Conservation (phyloP, 2,113 vertebrate genomes). For the Onychostoma macrolepis region DNA sequence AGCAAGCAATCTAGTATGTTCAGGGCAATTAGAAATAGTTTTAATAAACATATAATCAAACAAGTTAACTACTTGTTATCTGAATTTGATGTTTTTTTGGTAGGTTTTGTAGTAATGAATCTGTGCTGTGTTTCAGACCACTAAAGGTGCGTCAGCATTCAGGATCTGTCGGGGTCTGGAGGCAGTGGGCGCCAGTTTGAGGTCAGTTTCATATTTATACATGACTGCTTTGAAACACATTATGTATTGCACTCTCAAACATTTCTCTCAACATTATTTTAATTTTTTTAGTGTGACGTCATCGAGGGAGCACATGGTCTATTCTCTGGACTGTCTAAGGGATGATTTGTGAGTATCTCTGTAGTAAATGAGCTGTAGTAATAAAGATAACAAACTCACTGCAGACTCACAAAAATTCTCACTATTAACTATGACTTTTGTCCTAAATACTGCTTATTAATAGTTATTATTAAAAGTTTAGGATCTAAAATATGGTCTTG, state of each 20-base stretch:
- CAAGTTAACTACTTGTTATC: neutral
- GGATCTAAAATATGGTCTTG: no score
- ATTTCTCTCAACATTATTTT: constrained; percentile 17
- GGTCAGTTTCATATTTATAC: constrained; percentile 75
- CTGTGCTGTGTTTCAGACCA: constrained; percentile 76
- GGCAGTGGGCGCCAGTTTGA: constrained; percentile 85
- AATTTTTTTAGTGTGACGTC: constrained; percentile 80
- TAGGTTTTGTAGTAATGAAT: neutral
- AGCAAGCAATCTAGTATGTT: constrained; percentile 84
- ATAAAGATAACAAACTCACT: no score
- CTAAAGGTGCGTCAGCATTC: constrained; percentile 89
- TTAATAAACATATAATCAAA: neutral
- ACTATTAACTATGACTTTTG: no score
- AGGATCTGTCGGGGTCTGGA: constrained; percentile 88
- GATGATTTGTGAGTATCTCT: constrained; percentile 83
- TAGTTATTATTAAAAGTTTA: no score
- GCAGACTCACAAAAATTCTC: no score
- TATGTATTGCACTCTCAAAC: no score
- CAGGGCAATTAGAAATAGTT: neutral
- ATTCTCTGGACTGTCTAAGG: constrained; percentile 84
- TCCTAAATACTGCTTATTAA: no score
- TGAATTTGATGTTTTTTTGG: neutral
- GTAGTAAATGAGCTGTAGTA: no score
- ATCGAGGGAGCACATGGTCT: constrained; percentile 85
- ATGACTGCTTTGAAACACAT: neutral